Evolutionary conservation across 2,113 vertebrate genomes (phyloP).

Genomic region (Sapajus apella): DNA sequence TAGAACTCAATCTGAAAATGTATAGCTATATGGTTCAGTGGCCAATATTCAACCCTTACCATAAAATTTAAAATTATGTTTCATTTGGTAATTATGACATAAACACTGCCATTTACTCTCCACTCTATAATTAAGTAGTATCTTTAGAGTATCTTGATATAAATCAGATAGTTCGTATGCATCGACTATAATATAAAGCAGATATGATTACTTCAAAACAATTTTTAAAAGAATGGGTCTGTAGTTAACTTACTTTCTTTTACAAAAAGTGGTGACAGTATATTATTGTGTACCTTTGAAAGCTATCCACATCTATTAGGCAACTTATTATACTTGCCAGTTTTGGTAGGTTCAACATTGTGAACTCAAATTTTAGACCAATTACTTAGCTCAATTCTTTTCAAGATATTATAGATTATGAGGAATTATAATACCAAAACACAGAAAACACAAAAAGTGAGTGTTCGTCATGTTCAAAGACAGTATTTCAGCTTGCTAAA

Average conservation of each 20-base stretch:
- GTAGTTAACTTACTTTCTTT: background rate
- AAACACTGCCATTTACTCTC: background rate
- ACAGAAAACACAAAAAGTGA: background rate
- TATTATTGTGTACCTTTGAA: background rate
- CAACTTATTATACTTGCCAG: background rate
- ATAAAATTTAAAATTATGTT: background rate
- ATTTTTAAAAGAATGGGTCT: background rate
- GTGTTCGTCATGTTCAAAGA: background rate
- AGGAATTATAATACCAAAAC: background rate
- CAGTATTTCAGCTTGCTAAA: slow-evolving; percentile 21
- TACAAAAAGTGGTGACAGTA: background rate
- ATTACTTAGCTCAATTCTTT: background rate
- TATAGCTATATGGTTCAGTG: background rate
- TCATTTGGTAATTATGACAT: background rate
- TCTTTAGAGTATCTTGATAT: background rate
- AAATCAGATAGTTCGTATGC: background rate
- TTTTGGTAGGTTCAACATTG: background rate
- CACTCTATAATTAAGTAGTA: background rate
- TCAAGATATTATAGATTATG: background rate
- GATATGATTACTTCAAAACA: background rate
- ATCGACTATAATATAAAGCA: background rate
- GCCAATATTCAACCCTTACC: background rate
- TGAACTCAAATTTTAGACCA: background rate
- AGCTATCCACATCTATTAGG: background rate
- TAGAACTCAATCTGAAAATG: background rate